These are phyloP conservation scores for Erebia palarica DNA, from an alignment of 2,888 invertebrate species.

Conservation along the genomic window DNA sequence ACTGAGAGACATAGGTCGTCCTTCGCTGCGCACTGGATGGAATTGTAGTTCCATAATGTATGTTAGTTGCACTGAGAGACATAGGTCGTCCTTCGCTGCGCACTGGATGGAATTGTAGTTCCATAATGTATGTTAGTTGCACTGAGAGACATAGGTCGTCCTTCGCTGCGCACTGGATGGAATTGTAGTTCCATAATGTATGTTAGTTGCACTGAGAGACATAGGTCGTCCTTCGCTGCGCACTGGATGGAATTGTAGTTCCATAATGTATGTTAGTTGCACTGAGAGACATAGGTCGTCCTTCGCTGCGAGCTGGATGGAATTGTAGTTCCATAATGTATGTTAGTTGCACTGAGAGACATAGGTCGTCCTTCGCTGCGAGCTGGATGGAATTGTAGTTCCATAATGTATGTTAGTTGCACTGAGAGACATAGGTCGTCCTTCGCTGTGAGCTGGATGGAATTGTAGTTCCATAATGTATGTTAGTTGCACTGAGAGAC, in stretches of 20 bases:
- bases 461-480: not conserved
- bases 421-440: not conserved
- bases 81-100: not conserved
- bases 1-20: not conserved
- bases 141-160: not conserved
- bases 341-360: not conserved
- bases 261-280: too few species aligned
- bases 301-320: not conserved
- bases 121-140: too few species aligned
- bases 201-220: not conserved
- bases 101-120: not conserved
- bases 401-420: too few species aligned
- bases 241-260: not conserved
- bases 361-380: not conserved
- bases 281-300: not conserved
- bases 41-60: not conserved
- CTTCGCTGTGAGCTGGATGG: not conserved
- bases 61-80: not conserved
- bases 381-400: too few species aligned
- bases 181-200: not conserved
- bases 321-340: not conserved
- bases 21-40: not conserved
- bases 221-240: not conserved
- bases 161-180: not conserved
- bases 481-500: not conserved